Base-by-base conservation (phyloP, 2,888 invertebrate species). In the Nebria salina region DNA sequence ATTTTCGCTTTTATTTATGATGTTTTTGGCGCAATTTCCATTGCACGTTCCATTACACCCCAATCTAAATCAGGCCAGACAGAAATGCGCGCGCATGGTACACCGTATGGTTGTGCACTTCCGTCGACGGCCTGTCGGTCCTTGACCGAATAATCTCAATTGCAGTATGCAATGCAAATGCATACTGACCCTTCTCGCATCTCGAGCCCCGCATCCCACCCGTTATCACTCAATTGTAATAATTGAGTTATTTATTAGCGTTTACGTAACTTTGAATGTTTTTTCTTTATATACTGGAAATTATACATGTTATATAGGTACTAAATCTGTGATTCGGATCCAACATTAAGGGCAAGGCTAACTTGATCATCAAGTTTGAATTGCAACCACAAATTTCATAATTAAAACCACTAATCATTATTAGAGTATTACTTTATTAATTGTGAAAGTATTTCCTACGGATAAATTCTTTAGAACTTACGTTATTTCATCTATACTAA, bases 121-220 rank as follows among this genome's bases (percentile, higher is more conserved):
- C 76, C 76, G 76, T 76, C 68, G 66, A 68, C 42, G 15, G 76
- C 76, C 68, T 79, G 81, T 77, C 82, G 83, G 83, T 86, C 87
- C 87, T 87, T 87, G 87, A 87, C 87, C 87, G 86, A 85, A 83
- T 86, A 86, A 87, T 86, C 87, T 85, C 87, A 86, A 86, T 87
- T 85, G 85, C 85, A 86, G 85, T 85, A 84, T 84, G 83, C 83
- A 82, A 34, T 34, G 34, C 82, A 77, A 77, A 70, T 70, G 70
- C 76, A n/a, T 70, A n/a, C 20, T 73, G 41, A 42, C 15, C 65
- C 68, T 13, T 54, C 54, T 54, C 13, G 54, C 54, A 8, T 54
- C 68, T 15, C 68, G 68, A 13, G 65, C 65, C 66, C 66, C 65
- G 42, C 65, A n/a, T 7, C 15, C 76, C 43, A 70, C 70, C 26